Evolutionary conservation across 2,888 invertebrate species (phyloP), one percentile per base, ranked within the genome.

Genomic region (Netelia melanura): DNA sequence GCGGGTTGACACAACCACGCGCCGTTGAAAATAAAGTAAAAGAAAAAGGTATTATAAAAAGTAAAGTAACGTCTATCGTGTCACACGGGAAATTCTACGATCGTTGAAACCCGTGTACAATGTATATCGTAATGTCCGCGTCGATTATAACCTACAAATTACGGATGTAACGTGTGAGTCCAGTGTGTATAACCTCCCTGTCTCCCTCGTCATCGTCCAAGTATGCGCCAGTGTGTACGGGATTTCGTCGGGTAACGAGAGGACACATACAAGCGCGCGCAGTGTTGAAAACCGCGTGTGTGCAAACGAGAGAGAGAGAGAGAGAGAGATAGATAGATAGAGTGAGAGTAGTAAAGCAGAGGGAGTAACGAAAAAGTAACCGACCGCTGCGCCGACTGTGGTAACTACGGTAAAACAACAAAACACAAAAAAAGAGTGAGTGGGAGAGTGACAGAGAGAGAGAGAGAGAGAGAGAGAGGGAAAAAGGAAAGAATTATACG

Each of bases 1-100:
- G 76, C 76, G 76, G 65, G 65, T 67, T 56, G 77, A 77, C 77
- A 67, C 52, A 65, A 56, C 65, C 76, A 76, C 77, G 67, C 77
- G 77, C 56, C 67, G 65, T 64, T 21, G n/a, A 30, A 14, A 17
- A 48, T 48, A 10, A 44, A 11, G 44, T 9, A 52, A 65, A 43
- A 38, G 11, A 48, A 38, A 38, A 38, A 6, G 38, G 21, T 21
- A 21, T 21, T 38, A 38, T 8, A 38, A 38, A 38, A 48, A 48
- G 8, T 1, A 21, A 48, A 48, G 11, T 48, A 48, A 3, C 48
- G 10, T 48, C 48, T 48, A 1, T 14, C 11, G 48, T 48, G 11
- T 14, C 48, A 48, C 10, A 11, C 48, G 48, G 0, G 11, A 48
- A 48, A 48, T 48, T 48, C 48, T 48, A 14, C 48, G 38, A 38